Base-by-base conservation (phyloP, 1,140 invertebrate species). In the Nomia melanderi region DNA sequence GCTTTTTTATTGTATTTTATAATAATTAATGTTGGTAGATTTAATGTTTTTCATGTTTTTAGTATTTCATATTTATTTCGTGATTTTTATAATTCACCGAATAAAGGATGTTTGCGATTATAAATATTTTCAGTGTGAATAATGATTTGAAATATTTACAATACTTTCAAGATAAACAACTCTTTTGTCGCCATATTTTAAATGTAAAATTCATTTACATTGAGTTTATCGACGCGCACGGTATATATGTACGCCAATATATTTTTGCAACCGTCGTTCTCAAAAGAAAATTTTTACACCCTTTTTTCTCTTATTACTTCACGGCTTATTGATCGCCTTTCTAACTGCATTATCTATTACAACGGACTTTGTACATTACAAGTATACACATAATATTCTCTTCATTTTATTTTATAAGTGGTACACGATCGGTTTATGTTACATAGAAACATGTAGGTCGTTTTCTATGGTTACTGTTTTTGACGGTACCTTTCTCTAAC, bases 371-470 rank as follows among this genome's bases (percentile, higher is more conserved):
- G 47, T 50, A 17, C 20, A n/a, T 50, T 50, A n/a, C 47, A 50
- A 44, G 41, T 44, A 14, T 50, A 6, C 7, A 50, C 20, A 50
- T 50, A 50, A 50, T 8, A n/a, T 6, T 20, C 8, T 50, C 7
- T 50, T 50, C n/a, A n/a, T 50, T 50, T 50, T 50, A n/a, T 50
- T 50, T 50, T 50, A n/a, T 50, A 50, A 50, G 17, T 50, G 20
- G n/a, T n/a, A 50, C 47, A n/a, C 20, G 47, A 50, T 50, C 47
- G 20, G 47, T 50, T 17, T 8, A 50, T n/a, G 8, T n/a, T 50
- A n/a, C 17, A 50, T 50, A 8, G 20, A 50, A 8, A 44, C 41
- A 44, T 44, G 14, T 2, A 44, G 41, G 41, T 44, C 41, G 41
- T 44, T 44, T 44, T 14, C 41, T 44, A 44, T 44, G 14, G 14